Evolutionary conservation across 1,140 invertebrate species (phyloP), one percentile per base, ranked within the genome.

Genomic region (Caerostris darwini): DNA sequence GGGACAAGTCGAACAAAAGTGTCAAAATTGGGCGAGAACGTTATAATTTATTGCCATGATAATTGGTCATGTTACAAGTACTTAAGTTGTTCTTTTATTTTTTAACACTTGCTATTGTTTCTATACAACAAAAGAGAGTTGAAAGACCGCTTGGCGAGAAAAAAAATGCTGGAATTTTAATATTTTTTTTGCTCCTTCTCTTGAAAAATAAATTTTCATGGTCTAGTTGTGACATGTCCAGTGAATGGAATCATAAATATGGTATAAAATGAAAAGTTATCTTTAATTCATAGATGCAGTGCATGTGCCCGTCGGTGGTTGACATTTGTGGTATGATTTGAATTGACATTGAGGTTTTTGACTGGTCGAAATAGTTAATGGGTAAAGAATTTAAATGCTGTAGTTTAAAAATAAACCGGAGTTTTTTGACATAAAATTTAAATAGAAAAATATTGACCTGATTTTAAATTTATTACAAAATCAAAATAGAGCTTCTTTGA

Each of bases 31-130:
- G 82, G 82, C 54, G 82, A n/a, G 56, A 54, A 54, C 54, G 53
- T 19, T 34, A 8, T 83, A 83, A 83, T 83, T 83, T 83, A 83
- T 83, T 83, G 82, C 82, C 56, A 56, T 12, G 56, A 19, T 83
- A 83, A 83, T 83, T 83, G 54, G 56, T 54, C 7, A 56, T 7
- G 54, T 19, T 53, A 58, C 12, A 50, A 50, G 12, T 12, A 5
- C 34, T 77, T 77, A 77, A 50, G 71, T 50, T 8, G 71, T 10
- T 77, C 7, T 34, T 34, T 34, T 34, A 34, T 34, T 34, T n/a
- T 34, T 34, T 77, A 50, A 10, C 4, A 12, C 10, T 77, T 77
- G 53, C 71, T 77, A 53, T 77, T 77, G 71, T 53, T n/a, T 34
- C 34, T 19, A 10, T 53, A 34, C 34, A 77, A 77, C 71, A 77